Evolutionary conservation across 2,888 invertebrate species (phyloP).

Genomic region (Drosophila trichaetosa): DNA sequence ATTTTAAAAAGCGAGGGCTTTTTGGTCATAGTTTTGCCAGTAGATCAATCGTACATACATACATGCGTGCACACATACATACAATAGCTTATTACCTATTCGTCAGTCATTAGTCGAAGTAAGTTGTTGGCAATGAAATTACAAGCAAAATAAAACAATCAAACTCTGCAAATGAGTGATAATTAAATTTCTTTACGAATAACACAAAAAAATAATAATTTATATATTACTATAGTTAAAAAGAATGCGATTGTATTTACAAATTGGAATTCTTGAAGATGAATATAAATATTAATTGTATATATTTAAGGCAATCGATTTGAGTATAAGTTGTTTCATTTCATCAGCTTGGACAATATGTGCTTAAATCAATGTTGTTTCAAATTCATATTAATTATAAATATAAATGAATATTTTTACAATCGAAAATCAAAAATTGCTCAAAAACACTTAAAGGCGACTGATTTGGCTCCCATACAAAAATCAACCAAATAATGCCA

Average conservation of each 20-base stretch:
- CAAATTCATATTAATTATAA: background rate
- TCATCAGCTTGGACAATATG: background rate
- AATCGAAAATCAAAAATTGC: background rate
- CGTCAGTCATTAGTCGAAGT: constrained; percentile 14
- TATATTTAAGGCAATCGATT: background rate
- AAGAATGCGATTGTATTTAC: background rate
- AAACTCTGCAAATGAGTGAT: background rate
- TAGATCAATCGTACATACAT: too few relatives aligned
- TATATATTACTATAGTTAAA: background rate
- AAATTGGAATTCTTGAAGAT: background rate
- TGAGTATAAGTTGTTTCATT: background rate
- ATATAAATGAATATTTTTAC: background rate
- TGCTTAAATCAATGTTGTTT: background rate
- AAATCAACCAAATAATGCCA: constrained; percentile 27
- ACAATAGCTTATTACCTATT: background rate
- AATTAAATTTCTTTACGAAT: background rate
- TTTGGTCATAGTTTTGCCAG: too few relatives aligned
- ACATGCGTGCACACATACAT: too few relatives aligned
- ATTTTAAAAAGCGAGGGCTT: too few relatives aligned
- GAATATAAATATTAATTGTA: background rate
- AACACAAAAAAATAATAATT: background rate
- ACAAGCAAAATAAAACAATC: too few relatives aligned
- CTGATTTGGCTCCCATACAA: background rate
- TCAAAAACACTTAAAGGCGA: background rate
- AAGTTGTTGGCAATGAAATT: background rate